Evolutionary conservation across 2,797 vertebrate species (phyloP).

Genomic region (Alca torda): DNA sequence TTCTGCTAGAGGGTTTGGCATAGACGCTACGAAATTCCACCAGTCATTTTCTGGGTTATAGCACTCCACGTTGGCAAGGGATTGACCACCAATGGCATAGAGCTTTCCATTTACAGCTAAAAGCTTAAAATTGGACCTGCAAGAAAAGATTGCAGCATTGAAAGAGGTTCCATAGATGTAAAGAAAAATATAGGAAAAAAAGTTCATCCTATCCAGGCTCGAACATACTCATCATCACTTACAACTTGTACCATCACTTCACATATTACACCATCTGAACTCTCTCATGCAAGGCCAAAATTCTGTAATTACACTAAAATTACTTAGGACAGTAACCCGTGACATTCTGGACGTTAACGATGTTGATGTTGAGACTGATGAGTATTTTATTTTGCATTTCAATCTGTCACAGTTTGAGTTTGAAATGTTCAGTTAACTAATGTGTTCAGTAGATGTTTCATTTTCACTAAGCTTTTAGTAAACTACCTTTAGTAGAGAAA

Average conservation of each 20-base stretch:
- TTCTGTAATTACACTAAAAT: neutral
- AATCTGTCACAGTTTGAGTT: neutral
- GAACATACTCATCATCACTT: neutral
- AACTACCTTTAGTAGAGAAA: neutral
- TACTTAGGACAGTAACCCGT: neutral
- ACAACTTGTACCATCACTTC: neutral
- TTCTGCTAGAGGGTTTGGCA: slow-evolving; percentile 90
- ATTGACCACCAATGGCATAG: slow-evolving; percentile 92
- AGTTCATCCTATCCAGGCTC: neutral
- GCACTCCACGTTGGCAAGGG: slow-evolving; percentile 91
- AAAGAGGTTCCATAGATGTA: neutral
- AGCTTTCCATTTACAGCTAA: slow-evolving; percentile 89
- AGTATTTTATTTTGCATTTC: neutral
- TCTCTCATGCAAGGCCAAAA: neutral
- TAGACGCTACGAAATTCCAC: slow-evolving; percentile 91
- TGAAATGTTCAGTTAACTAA: neutral
- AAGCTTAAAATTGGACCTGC: slow-evolving; percentile 95
- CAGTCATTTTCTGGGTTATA: slow-evolving; percentile 92
- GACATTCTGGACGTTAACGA: neutral
- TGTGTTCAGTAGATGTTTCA: rapidly evolving
- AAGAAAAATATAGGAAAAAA: neutral
- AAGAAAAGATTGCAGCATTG: slow-evolving; percentile 23
- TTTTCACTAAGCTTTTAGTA: neutral
- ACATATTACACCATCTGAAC: neutral
- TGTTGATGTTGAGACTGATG: neutral